Conservation (phyloP, 2,797 vertebrate genomes). For the Trematomus bernacchii region DNA sequence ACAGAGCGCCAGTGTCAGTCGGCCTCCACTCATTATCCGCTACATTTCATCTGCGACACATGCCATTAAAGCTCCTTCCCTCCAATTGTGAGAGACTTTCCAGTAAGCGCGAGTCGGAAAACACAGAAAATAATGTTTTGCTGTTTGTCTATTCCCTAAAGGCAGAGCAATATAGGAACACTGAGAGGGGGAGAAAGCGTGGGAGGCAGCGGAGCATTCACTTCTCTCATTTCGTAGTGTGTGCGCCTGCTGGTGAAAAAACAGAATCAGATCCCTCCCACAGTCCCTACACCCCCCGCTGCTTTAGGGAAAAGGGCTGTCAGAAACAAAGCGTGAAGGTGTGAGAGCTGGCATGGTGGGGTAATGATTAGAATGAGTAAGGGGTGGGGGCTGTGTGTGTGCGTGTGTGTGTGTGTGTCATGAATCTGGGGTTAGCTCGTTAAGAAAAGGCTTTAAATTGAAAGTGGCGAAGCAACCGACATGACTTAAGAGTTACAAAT, state of each 20-base stretch:
- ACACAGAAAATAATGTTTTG: slow-evolving; percentile 45
- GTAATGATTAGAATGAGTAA: slow-evolving; percentile 45
- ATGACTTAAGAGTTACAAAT: slow-evolving; percentile 80
- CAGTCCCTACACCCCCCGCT: not conserved
- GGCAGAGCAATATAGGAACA: slow-evolving; percentile 26
- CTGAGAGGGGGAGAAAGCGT: not conserved
- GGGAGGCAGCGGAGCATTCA: slow-evolving; percentile 31
- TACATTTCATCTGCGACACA: slow-evolving; percentile 21
- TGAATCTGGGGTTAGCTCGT: slow-evolving; percentile 55
- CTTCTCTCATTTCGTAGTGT: slow-evolving; percentile 14
- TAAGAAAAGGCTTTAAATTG: slow-evolving; percentile 73
- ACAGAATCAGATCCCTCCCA: slow-evolving; percentile 45
- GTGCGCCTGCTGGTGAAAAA: slow-evolving; percentile 52
- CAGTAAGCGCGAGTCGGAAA: slow-evolving; percentile 30
- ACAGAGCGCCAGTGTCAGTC: slow-evolving; percentile 14
- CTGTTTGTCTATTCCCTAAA: slow-evolving; percentile 44
- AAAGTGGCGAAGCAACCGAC: slow-evolving; percentile 77
- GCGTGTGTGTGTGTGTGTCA: not conserved
- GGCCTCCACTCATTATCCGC: slow-evolving; percentile 34
- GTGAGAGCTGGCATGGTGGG: slow-evolving; percentile 40
- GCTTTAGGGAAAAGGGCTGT: slow-evolving; percentile 53
- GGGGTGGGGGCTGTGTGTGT: slow-evolving; percentile 3
- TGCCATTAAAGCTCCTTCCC: not conserved
- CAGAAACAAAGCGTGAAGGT: slow-evolving; percentile 63
- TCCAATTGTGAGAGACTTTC: slow-evolving; percentile 42